phyloP scores from a whole-genome alignment of 1,140 invertebrate genomes.

The Hermetia illucens region DNA sequence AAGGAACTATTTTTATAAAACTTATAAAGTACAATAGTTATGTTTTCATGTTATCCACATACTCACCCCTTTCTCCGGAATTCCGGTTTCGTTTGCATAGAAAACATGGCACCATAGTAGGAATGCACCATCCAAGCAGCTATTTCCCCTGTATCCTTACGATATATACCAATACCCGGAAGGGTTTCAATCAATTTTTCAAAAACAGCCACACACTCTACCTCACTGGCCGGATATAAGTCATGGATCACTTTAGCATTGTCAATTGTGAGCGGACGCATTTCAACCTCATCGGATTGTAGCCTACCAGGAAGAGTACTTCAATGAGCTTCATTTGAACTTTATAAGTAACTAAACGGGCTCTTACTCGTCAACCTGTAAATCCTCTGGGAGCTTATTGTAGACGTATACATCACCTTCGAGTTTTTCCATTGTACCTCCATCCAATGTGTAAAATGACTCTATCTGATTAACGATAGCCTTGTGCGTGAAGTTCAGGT shows the following conservation, averaged over 20 bases:
- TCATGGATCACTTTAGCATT: slow-evolving; percentile 68
- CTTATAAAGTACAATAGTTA: no score
- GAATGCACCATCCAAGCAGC: slow-evolving; percentile 78
- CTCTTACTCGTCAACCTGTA: slow-evolving; percentile 37
- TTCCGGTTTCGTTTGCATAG: slow-evolving; percentile 74
- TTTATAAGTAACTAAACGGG: slow-evolving; percentile 1
- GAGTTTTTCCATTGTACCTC: slow-evolving; percentile 53
- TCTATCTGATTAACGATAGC: slow-evolving; percentile 58
- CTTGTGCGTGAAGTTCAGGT: slow-evolving; percentile 68
- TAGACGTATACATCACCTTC: slow-evolving; percentile 63
- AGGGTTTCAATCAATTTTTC: slow-evolving; percentile 57
- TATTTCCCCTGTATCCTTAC: slow-evolving; percentile 42
- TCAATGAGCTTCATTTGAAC: background rate
- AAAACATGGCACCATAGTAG: slow-evolving; percentile 79
- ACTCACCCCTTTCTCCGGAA: slow-evolving; percentile 58
- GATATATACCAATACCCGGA: slow-evolving; percentile 64
- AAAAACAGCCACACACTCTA: slow-evolving; percentile 67
- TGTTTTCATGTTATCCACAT: no score
- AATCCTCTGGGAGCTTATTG: slow-evolving; percentile 39
- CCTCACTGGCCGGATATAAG: slow-evolving; percentile 69
- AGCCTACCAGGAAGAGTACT: slow-evolving; percentile 27
- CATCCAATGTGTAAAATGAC: slow-evolving; percentile 34
- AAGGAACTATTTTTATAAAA: no score
- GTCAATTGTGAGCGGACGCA: slow-evolving; percentile 54
- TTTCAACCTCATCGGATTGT: slow-evolving; percentile 45